Evolutionary conservation across 2,797 vertebrate genomes (phyloP), one percentile per base, ranked within the genome.

Genomic region (Oreochromis grahami): DNA sequence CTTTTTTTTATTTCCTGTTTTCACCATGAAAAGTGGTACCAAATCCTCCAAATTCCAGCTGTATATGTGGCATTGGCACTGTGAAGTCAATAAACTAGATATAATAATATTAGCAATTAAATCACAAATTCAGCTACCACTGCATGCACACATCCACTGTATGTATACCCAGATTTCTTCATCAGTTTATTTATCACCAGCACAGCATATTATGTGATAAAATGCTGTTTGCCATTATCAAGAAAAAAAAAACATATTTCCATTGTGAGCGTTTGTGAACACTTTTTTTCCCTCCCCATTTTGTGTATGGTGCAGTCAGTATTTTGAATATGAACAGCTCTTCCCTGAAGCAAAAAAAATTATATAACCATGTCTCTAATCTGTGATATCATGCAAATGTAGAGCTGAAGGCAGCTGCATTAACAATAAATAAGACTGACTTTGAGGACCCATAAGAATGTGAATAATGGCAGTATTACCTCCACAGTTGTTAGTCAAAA

Each of bases 321-420:
- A 52, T 51, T 65, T 74, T 65, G 36, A 85, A 84, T n/a, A 85
- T 79, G 68, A 86, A 50, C 50, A 79, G 13, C 17, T 81, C 65
- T 41, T 79, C 53, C 77, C 84, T 80, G 7, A 56, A 81, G 85
- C 81, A 51, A 83, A 79, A 79, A 60, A 13, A 45, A 79, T 83
- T 72, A 81, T 52, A 87, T 84, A 78, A 87, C 72, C 11, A 29
- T 52, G 55, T n/a, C 21, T 82, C 36, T 60, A 53, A 84, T 87
- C 70, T 79, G 76, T 63, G 48, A 79, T 76, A 86, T 78, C 78
- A 85, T 86, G 80, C 80, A 83, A 90, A 86, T 85, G 26, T 41
- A 41, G 53, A 56, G 43, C 48, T 82, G 34, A 63, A 85, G 82
- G 74, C 79, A 74, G 76, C 70, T 58, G 56, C 21, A 63, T 82